phyloP scores from a whole-genome alignment of 2,797 vertebrate species.

The Girardinus metallicus region DNA sequence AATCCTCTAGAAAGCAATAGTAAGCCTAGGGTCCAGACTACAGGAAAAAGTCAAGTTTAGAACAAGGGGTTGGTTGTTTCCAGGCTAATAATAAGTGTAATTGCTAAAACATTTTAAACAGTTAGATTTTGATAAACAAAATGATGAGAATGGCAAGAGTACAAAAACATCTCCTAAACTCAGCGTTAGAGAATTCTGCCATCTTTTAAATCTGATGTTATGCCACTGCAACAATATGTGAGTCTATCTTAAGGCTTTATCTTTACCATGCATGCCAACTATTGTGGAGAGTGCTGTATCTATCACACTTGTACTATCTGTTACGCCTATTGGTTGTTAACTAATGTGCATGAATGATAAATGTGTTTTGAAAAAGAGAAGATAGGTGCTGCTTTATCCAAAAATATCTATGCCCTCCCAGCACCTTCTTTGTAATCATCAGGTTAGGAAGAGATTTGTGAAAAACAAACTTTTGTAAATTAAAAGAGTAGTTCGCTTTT shows the following conservation, averaged over 20 bases:
- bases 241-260: neutral
- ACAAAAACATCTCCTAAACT: neutral
- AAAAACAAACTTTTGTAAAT: neutral
- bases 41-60: no score
- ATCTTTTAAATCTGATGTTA: neutral
- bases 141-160: neutral
- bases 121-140: neutral
- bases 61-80: no score
- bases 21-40: no score
- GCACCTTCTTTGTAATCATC: neutral
- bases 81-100: neutral
- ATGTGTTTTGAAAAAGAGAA: neutral
- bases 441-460: neutral
- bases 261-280: neutral
- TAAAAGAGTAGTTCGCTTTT: neutral
- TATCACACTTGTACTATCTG: neutral
- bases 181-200: neutral
- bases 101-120: neutral
- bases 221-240: neutral
- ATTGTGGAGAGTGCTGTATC: neutral
- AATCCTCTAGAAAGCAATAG: no score
- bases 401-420: neutral
- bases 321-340: neutral
- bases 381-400: neutral
- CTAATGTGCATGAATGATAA: neutral